Evolutionary conservation across 64 coral and sea anemone genomes (phyloP).

Genomic region (Montipora efflorescens): DNA sequence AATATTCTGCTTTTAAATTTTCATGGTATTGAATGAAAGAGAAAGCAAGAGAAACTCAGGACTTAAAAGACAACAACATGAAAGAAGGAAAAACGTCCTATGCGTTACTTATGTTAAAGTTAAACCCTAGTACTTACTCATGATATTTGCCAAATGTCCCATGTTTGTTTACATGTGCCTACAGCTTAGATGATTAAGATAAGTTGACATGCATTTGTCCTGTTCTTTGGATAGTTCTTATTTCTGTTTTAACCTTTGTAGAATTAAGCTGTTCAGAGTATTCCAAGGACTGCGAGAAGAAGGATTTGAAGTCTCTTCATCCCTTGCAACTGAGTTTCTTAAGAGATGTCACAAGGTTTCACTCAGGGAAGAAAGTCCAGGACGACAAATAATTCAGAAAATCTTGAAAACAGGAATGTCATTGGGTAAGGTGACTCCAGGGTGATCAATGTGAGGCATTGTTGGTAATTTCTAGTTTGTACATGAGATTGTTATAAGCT

Average conservation of each 20-base stretch:
- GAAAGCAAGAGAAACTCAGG: too few relatives aligned
- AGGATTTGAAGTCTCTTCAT: constrained; percentile 70
- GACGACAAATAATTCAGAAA: constrained; percentile 48
- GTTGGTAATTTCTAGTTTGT: background rate
- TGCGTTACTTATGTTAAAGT: too few relatives aligned
- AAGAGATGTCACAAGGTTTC: constrained; percentile 66
- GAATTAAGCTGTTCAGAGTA: constrained; percentile 79
- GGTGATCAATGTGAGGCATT: background rate
- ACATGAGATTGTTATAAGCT: background rate
- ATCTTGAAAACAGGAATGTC: constrained; percentile 78
- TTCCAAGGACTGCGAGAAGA: constrained; percentile 83
- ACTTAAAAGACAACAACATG: too few relatives aligned
- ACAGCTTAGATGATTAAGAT: too few relatives aligned
- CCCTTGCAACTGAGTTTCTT: constrained; percentile 73
- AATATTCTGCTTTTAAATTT: too few relatives aligned
- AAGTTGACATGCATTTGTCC: too few relatives aligned
- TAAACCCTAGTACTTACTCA: too few relatives aligned
- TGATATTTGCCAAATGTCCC: too few relatives aligned
- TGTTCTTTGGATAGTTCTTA: background rate
- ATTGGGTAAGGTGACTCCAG: constrained; percentile 58
- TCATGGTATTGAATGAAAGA: too few relatives aligned
- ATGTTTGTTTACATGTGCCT: too few relatives aligned
- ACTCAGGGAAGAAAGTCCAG: constrained; percentile 1
- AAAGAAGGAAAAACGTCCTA: too few relatives aligned
- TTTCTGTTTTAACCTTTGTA: constrained; percentile 10